A percentile compares a stretch with the other conserved stretches of the same genome.
Evolutionary conservation across 2,797 vertebrate genomes (phyloP).

Genomic region (Scolopax bukidnonensis): DNA sequence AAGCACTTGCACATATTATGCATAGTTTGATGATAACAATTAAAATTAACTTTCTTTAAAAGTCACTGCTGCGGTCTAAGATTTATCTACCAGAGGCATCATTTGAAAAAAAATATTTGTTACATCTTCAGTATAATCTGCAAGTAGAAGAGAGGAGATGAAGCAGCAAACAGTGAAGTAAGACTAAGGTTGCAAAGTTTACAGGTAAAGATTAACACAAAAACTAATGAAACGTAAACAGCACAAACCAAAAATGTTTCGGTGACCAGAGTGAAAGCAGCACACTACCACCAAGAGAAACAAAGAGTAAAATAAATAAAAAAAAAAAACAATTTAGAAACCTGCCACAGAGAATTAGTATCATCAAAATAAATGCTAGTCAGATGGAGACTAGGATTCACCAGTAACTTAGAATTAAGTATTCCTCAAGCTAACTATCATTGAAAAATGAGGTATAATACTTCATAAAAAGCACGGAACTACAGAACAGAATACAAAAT

Average conservation of each 20-base stretch:
- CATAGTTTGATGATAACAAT: not conserved
- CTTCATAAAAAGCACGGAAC: not conserved
- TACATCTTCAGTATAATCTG: not conserved
- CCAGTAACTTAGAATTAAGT: not conserved
- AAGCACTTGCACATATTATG: not conserved
- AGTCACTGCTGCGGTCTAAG: not conserved
- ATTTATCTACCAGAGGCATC: not conserved
- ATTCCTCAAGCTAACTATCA: not conserved
- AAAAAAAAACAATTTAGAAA: not conserved
- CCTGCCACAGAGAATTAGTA: not conserved
- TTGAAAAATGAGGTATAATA: not conserved
- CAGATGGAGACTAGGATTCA: not conserved
- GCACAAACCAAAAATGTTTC: not conserved
- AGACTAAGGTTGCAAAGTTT: not conserved
- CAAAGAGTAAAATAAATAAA: not conserved
- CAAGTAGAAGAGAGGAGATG: not conserved
- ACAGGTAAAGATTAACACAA: not conserved
- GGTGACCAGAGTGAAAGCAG: not conserved
- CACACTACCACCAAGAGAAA: not conserved
- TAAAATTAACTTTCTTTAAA: not conserved
- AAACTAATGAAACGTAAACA: not conserved
- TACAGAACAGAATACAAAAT: not conserved
- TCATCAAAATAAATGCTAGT: not conserved
- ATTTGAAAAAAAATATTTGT: not conserved
- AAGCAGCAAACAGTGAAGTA: not conserved